Conservation (phyloP, 2,797 vertebrate species). For the Lutjanus argentimaculatus region DNA sequence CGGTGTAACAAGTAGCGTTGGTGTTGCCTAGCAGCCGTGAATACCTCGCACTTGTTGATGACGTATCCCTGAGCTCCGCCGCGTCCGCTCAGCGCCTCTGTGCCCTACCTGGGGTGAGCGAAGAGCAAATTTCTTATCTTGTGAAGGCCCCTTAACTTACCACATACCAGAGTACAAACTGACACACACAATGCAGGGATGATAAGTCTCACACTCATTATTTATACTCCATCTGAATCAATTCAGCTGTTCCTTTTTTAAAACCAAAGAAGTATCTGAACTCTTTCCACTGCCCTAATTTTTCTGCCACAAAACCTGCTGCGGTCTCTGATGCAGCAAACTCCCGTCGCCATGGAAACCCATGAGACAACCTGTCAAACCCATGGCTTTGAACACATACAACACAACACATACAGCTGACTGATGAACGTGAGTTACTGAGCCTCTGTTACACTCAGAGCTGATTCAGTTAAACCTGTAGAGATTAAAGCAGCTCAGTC, state of each 20-base stretch:
- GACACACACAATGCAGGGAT: neutral
- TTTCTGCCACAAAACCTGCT: neutral
- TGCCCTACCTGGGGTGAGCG: too few species aligned
- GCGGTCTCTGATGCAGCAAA: neutral
- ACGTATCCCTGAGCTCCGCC: too few species aligned
- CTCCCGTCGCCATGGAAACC: slow-evolving; percentile 1
- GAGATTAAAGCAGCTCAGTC: slow-evolving; percentile 35
- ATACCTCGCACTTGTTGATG: too few species aligned
- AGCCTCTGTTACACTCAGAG: neutral
- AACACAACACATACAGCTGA: neutral
- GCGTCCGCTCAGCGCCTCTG: too few species aligned
- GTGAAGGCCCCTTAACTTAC: too few species aligned
- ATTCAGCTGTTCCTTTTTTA: neutral
- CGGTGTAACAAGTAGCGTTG: too few species aligned
- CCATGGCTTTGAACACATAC: neutral
- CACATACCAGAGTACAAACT: neutral
- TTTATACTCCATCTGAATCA: too few species aligned
- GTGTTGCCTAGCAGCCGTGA: too few species aligned
- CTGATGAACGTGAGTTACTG: neutral
- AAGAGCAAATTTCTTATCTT: too few species aligned
- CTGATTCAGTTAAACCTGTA: neutral
- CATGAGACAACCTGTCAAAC: neutral
- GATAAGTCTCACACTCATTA: neutral
- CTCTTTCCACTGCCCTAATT: neutral
- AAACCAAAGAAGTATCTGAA: neutral